Percentiles rank a stretch among this genome's conserved stretches.
These are phyloP conservation scores for Rhynchotus rufescens DNA, from an alignment of 2,797 vertebrate genomes.

Conservation along the genomic window DNA sequence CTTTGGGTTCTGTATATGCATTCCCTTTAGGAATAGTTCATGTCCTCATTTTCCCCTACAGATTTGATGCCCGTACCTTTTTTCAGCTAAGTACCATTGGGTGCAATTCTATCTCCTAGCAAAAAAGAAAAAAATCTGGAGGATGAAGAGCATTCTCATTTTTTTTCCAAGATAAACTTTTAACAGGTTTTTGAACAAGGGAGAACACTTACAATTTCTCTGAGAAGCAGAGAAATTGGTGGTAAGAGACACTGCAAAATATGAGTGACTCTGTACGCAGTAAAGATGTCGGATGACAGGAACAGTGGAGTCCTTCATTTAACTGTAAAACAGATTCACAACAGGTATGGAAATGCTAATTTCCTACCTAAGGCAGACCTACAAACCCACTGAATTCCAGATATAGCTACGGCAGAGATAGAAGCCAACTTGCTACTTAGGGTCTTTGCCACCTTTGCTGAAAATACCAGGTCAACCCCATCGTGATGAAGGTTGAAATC, in stretches of 20 bases:
- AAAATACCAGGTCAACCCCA: background rate
- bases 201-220: background rate
- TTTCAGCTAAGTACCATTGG: background rate
- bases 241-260: background rate
- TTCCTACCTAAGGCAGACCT: background rate
- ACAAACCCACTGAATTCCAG: too few relatives aligned
- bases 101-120: background rate
- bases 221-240: background rate
- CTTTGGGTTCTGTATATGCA: background rate
- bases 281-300: background rate
- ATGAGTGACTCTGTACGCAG: background rate
- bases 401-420: background rate
- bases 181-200: background rate
- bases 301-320: background rate
- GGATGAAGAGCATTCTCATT: background rate
- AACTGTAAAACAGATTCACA: background rate
- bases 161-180: background rate
- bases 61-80: background rate
- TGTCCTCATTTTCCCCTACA: background rate
- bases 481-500: too few relatives aligned
- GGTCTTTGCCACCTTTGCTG: background rate
- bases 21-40: background rate
- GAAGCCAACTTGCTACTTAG: background rate
- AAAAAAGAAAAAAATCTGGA: background rate
- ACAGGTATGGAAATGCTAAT: background rate